phyloP scores from a whole-genome alignment of 2,113 vertebrate species.

The Plectropomus leopardus region DNA sequence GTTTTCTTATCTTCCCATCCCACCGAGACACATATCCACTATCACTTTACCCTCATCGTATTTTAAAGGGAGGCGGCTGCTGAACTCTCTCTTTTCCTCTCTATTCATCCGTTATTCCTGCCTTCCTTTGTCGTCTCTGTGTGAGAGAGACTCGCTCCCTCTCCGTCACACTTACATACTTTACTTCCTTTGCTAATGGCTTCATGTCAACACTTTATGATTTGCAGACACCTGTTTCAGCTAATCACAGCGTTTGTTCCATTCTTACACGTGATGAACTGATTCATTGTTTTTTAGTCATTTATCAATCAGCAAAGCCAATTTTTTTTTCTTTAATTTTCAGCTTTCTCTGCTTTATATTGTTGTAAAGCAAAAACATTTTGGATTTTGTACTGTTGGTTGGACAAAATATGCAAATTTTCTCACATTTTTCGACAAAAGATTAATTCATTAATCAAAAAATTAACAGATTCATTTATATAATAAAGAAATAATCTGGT shows the following conservation, averaged over 20 bases:
- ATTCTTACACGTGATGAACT: neutral
- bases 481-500: too few species aligned
- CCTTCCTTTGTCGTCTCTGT: constrained; percentile 40
- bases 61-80: constrained; percentile 24
- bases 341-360: neutral
- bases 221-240: neutral
- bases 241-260: neutral
- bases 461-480: too few species aligned
- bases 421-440: too few species aligned
- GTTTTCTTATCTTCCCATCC: constrained; percentile 47
- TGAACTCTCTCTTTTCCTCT: constrained; percentile 20
- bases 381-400: neutral
- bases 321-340: neutral
- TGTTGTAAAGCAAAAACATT: neutral
- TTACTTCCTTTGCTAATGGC: neutral
- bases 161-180: neutral
- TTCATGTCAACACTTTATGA: neutral
- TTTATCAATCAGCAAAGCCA: neutral
- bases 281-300: neutral
- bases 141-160: neutral
- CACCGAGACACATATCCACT: constrained; percentile 52
- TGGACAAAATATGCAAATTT: neutral
- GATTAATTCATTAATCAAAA: too few species aligned
- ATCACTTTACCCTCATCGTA: constrained; percentile 60
- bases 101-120: constrained; percentile 38